These are phyloP conservation scores for Crotalus helleri DNA, from an alignment of 2,113 vertebrate species.

Conservation along the genomic window DNA sequence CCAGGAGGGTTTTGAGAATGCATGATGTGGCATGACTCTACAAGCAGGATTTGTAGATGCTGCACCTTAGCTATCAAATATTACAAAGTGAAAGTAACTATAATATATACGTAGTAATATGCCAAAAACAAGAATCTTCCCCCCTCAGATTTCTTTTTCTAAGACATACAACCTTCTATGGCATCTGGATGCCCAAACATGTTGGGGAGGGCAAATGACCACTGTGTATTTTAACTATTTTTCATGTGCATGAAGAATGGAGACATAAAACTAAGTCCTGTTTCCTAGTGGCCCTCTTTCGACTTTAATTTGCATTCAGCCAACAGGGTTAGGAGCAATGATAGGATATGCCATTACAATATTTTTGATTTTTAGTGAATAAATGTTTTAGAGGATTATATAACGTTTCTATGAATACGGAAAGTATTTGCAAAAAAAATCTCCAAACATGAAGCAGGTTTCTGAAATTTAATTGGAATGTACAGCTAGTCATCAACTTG, in stretches of 20 bases:
- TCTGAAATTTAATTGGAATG: background rate
- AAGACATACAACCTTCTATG: background rate
- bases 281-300: background rate
- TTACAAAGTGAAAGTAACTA: background rate
- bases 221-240: background rate
- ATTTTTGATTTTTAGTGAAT: background rate
- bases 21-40: background rate
- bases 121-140: background rate
- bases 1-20: conserved; percentile 78
- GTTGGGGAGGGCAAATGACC: background rate
- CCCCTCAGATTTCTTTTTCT: background rate
- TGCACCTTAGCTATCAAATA: background rate
- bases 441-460: background rate
- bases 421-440: background rate
- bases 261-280: background rate
- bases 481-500: too few relatives aligned
- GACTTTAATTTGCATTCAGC: background rate
- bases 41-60: background rate
- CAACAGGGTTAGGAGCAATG: background rate
- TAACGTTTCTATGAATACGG: background rate
- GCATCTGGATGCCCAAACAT: background rate
- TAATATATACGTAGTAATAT: background rate
- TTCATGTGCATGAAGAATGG: background rate
- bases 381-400: background rate
- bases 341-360: background rate